Percentiles rank a stretch among this genome's conserved stretches.
Conservation (phyloP, 2,888 invertebrate genomes). For the Erebia ligea region DNA sequence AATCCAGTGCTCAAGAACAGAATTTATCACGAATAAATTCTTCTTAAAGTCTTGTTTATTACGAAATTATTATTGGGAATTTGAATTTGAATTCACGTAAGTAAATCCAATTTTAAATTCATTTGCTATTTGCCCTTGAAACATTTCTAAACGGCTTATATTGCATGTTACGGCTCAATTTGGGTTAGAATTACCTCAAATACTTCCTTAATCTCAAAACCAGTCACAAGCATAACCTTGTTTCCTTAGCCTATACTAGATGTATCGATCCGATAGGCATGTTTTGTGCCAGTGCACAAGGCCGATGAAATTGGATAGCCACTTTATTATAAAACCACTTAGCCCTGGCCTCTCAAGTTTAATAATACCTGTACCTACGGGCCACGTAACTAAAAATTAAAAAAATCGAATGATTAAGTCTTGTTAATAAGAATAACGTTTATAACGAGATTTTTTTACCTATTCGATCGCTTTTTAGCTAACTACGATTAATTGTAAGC, state of each 20-base stretch:
- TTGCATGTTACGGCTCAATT: slow-evolving; percentile 16
- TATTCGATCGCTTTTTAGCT: too few relatives aligned
- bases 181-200: slow-evolving; percentile 13
- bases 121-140: slow-evolving; percentile 18
- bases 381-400: background rate
- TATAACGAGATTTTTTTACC: too few relatives aligned
- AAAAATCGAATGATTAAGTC: too few relatives aligned
- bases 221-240: slow-evolving; percentile 27
- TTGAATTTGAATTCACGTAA: background rate
- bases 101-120: background rate
- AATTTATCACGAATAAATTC: too few relatives aligned
- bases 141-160: slow-evolving; percentile 1
- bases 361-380: slow-evolving; percentile 10
- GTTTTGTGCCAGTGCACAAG: slow-evolving; percentile 18
- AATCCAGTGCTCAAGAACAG: too few relatives aligned
- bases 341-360: slow-evolving; percentile 12
- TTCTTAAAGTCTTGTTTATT: too few relatives aligned
- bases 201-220: slow-evolving; percentile 30
- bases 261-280: slow-evolving; percentile 23
- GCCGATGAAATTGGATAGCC: slow-evolving; percentile 27
- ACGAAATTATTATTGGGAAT: too few relatives aligned
- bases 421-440: too few relatives aligned
- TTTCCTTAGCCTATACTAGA: slow-evolving; percentile 30
- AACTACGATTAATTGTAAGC: too few relatives aligned
- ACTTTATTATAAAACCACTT: slow-evolving; percentile 20